Evolutionary conservation across 2,113 vertebrate genomes (phyloP).

Genomic region (Centrocercus urophasianus): DNA sequence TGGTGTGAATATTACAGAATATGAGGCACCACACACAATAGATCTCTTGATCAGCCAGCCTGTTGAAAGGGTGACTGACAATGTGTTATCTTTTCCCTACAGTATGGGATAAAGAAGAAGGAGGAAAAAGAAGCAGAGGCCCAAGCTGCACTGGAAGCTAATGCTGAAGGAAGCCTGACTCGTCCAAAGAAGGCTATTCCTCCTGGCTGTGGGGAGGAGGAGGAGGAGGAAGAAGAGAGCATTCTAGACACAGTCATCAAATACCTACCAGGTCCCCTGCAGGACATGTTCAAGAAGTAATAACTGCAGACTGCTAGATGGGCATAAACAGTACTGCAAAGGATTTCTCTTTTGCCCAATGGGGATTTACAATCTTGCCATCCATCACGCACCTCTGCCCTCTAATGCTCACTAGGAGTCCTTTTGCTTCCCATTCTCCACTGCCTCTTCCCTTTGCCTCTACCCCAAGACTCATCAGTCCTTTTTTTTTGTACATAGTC

Average conservation of each 20-base stretch:
- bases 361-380: conserved; percentile 68
- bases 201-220: conserved; percentile 79
- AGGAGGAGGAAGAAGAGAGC: conserved; percentile 92
- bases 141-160: conserved; percentile 89
- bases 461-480: conserved; percentile 36
- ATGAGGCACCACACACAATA: background rate
- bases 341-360: conserved; percentile 72
- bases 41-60: background rate
- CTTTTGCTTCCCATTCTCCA: background rate
- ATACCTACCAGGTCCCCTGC: conserved; percentile 94
- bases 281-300: conserved; percentile 99
- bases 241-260: conserved; percentile 98
- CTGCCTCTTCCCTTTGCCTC: background rate
- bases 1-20: background rate
- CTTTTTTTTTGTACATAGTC: conserved; percentile 69
- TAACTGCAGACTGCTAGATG: conserved; percentile 64
- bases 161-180: conserved; percentile 91
- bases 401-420: conserved; percentile 31
- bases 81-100: conserved; percentile 6
- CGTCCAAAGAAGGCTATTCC: conserved; percentile 91
- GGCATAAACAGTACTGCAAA: conserved; percentile 71
- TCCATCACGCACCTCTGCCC: background rate
- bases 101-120: conserved; percentile 98
- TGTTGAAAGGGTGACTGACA: background rate
- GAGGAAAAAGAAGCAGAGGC: conserved; percentile 93